Evolutionary conservation across 2,888 invertebrate genomes (phyloP), one percentile per base, ranked within the genome.

Genomic region (Hirtodrosophila confusa): DNA sequence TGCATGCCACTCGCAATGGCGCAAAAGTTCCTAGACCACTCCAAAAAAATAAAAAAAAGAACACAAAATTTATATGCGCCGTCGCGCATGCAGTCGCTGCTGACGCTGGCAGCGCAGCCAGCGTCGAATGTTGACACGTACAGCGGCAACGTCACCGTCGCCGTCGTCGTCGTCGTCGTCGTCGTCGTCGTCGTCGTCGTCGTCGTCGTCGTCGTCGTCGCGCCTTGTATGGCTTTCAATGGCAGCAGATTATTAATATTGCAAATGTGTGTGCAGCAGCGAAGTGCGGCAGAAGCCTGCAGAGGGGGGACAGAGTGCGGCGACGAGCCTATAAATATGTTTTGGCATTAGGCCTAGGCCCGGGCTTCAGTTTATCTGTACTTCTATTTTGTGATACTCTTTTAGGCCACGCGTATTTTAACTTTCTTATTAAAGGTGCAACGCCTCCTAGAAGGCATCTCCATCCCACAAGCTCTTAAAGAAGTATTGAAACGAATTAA

Each of bases 241-340:
- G 86, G 86, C 82, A 84, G 85, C 82, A 86, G 86, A 83, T 83
- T 83, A 83, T 86, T 83, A 86, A 83, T 86, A 86, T 84, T 84
- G 82, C 85, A 76, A 76, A 66, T 78, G 85, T 86, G 63, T 66
- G 69, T 50, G 61, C 27, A 43, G 44, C 36, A 36, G 29, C 40
- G 35, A 49, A 29, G n/a, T 10, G 6, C 11, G 11, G 48, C 10
- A 41, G 11, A 35, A 1, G 10, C 31, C 17, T 17, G 17, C 17
- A 17, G 36, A 17, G 54, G 49, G 37, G 47, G 40, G 51, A 23
- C 11, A 33, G 10, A 29, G 29, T 31, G 45, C 40, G 17, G 12
- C 56, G 56, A 31, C 41, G 50, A 53, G 56, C 68, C 67, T 68
- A 76, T 83, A 82, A 83, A 80, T 78, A 80, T 80, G 73, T 69